Percentiles rank a stretch among this genome's conserved stretches.
Evolutionary conservation across 2,888 invertebrate genomes (phyloP).

Genomic region (Copidosoma aretas): DNA sequence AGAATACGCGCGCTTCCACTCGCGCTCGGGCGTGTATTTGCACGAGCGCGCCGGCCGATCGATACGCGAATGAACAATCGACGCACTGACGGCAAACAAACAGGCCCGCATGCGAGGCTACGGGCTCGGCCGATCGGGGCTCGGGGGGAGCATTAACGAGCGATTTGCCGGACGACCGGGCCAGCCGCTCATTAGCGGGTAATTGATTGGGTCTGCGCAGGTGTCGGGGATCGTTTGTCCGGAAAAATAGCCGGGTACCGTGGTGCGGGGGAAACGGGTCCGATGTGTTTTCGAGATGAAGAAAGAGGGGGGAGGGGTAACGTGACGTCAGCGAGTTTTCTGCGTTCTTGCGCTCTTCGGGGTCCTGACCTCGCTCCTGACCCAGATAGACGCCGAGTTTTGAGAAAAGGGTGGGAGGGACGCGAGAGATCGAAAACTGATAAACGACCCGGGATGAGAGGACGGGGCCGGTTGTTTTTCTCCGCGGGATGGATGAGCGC

Average conservation of each 20-base stretch:
- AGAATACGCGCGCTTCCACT: too few relatives aligned
- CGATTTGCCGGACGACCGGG: background rate
- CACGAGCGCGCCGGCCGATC: background rate
- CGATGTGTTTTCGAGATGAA: background rate
- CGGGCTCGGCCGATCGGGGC: background rate
- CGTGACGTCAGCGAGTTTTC: background rate
- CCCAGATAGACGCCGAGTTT: background rate
- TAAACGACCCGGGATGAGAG: background rate
- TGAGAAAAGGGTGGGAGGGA: background rate
- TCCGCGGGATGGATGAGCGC: too few relatives aligned
- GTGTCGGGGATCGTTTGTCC: too few relatives aligned
- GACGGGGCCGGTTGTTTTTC: background rate
- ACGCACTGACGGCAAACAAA: background rate
- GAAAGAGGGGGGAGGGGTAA: too few relatives aligned
- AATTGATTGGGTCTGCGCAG: too few relatives aligned
- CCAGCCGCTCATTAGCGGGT: background rate
- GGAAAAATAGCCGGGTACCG: too few relatives aligned
- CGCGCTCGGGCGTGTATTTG: background rate
- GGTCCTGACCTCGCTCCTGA: background rate
- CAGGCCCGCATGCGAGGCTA: background rate
- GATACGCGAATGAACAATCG: background rate
- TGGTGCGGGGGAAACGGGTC: too few relatives aligned
- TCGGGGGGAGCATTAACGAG: background rate
- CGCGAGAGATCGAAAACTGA: conserved; percentile 4
- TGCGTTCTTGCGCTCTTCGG: background rate